Evolutionary conservation across 1,140 invertebrate genomes (phyloP).

Genomic region (Coelopa frigida): DNA sequence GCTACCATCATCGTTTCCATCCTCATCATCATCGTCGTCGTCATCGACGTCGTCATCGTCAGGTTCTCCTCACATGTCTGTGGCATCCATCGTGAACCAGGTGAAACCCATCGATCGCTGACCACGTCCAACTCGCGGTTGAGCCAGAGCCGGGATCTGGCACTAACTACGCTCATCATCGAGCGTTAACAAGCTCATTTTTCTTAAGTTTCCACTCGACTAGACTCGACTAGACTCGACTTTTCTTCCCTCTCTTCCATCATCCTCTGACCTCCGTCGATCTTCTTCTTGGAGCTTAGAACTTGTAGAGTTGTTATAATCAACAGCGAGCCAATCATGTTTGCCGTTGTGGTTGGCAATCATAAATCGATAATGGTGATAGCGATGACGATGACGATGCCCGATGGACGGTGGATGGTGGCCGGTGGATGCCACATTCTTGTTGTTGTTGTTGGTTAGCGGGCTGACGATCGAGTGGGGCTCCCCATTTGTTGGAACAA

Average conservation of each 20-base stretch:
- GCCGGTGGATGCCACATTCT: background rate
- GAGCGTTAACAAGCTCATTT: slow-evolving; percentile 45
- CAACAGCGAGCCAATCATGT: slow-evolving; percentile 13
- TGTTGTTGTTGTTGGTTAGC: too few species aligned
- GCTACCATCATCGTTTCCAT: background rate
- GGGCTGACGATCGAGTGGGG: too few species aligned
- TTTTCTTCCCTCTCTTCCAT: too few species aligned
- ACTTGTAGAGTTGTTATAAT: slow-evolving; percentile 13
- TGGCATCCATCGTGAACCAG: too few species aligned
- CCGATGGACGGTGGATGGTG: background rate
- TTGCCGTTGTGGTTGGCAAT: slow-evolving; percentile 12
- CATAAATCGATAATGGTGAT: slow-evolving; percentile 17
- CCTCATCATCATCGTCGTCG: background rate
- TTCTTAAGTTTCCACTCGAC: slow-evolving; percentile 39
- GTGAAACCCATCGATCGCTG: too few species aligned
- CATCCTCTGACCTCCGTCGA: too few species aligned
- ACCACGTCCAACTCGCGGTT: too few species aligned
- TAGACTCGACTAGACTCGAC: too few species aligned
- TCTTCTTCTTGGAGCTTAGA: too few species aligned
- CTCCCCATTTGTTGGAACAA: too few species aligned
- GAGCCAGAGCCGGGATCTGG: slow-evolving; percentile 33
- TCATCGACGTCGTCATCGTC: background rate
- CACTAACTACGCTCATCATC: slow-evolving; percentile 43
- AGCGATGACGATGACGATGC: background rate
- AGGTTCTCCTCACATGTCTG: too few species aligned